phyloP scores from a whole-genome alignment of 2,113 vertebrate species.

The Pangasianodon hypophthalmus region DNA sequence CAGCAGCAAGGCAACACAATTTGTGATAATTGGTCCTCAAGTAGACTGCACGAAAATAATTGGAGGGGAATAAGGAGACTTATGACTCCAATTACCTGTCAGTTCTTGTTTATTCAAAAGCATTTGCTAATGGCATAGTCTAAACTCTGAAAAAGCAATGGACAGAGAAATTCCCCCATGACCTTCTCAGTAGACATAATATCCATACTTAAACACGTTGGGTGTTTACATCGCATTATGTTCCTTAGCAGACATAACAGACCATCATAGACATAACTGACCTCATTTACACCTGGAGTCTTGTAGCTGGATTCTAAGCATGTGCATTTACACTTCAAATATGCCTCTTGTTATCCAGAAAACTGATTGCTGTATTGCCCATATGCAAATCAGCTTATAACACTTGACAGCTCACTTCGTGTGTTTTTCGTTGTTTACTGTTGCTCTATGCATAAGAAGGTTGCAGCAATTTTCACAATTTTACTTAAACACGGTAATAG shows the following conservation, averaged over 20 bases:
- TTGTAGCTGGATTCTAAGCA: neutral
- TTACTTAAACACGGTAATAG: neutral
- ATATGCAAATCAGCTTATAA: neutral
- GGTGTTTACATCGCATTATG: conserved; percentile 5
- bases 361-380: neutral
- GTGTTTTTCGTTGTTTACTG: neutral
- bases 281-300: neutral
- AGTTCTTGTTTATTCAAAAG: conserved; percentile 50
- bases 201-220: neutral
- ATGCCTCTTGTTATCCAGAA: neutral
- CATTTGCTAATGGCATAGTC: conserved; percentile 32
- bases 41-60: conserved; percentile 49
- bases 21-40: conserved; percentile 50
- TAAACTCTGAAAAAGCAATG: neutral
- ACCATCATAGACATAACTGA: neutral
- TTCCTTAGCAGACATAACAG: neutral
- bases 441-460: neutral
- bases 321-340: neutral
- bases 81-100: conserved; percentile 51
- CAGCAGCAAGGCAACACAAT: conserved; percentile 42
- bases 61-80: conserved; percentile 47
- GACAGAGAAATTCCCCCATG: neutral
- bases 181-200: conserved; percentile 5
- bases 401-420: neutral
- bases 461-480: neutral